Evolutionary conservation across 2,113 vertebrate species (phyloP), one percentile per base, ranked within the genome.

Genomic region (Saccopteryx leptura): DNA sequence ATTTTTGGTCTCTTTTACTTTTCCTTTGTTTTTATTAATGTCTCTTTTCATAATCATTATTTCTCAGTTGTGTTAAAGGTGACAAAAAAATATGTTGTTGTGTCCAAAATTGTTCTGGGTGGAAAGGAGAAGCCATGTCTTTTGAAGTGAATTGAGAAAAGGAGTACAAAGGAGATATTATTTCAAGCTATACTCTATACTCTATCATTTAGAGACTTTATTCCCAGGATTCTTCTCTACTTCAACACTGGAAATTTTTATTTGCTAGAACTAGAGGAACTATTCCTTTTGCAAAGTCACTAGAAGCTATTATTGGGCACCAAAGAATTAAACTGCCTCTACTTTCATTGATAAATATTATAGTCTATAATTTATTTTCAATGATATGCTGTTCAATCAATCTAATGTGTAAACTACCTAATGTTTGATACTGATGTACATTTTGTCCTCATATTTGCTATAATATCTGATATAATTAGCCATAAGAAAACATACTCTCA

Each of bases 81-180:
- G 79, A 80, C n/a, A 85, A 91, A 24, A 61, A 63, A 94, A 75
- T n/a, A 69, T 50, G 10, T 63, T 85, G 75, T 84, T 84, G 18
- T 68, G 46, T 92, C 72, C 66, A 81, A 91, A 63, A 85, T 75
- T 88, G 24, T 54, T 50, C 33, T 92, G 33, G 79, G 33, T 90
- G 61, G 7, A 89, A 76, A 75, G 68, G 12, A 92, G 61, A 69
- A 90, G 21, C 80, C 76, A 23, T 71, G 31, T 82, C 26, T 74
- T 92, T 94, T 76, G 24, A 95, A 74, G 66, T 94, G 46, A 93
- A 74, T 89, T 91, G 58, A 28, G 68, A 46, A 88, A 71, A 79
- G 8, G 7, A 24, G 69, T 85, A 58, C 9, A 75, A 95, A 24
- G 68, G 33, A 65, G 33, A 92, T 89, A 92, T 28, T 76, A 76